Base-by-base conservation (phyloP, 37 sponge, comb jelly and placozoan genomes). In the Tethya wilhelma region DNA sequence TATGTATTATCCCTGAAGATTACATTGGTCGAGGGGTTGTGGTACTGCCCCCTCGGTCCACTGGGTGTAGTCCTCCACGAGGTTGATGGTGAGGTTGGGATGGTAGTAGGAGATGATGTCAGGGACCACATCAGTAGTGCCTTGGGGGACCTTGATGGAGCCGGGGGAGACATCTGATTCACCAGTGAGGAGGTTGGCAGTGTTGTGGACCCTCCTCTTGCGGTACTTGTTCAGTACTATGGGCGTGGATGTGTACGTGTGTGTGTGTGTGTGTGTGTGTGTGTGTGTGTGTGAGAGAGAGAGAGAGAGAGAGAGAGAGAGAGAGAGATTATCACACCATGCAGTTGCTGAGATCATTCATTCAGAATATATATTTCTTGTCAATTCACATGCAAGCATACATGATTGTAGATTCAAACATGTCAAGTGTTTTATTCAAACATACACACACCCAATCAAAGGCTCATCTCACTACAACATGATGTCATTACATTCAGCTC, bases 51-150 rank as follows among this genome's bases (percentile, higher is more conserved):
- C 95, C 64, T 43, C 26, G 0, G 65, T 37, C 92, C 93, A 97
- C 22, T 38, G 38, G 6, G 90, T 89, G 71, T 94, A 91, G 72
- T 97, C 98, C 17, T 92, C 96, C 45, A 97, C 81, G 8, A 97
- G n/a, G 39, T 89, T 92, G 55, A 97, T 64, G 28, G 98, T 97
- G 25, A 97, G 38, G 80, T 97, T 97, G 2, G 95, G 95, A 63
- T 97, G 98, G 90, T 92, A 97, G 84, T 94, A 97, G 56, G 96
- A 94, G 39, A 94, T 86, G 20, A 94, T 76, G 36, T 97, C 93
- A 0, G 82, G 55, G 2, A 32, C 38, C 12, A 55, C 82, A 44
- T 74, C 79, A 20, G 65, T 70, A 25, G 42, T 38, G 17, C 67
- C 71, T 30, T 79, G 80, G 1, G 74, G 67, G 17, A 77, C 69